Conservation (phyloP, 2,888 invertebrate species). For the Acrocyrtus sp. region DNA sequence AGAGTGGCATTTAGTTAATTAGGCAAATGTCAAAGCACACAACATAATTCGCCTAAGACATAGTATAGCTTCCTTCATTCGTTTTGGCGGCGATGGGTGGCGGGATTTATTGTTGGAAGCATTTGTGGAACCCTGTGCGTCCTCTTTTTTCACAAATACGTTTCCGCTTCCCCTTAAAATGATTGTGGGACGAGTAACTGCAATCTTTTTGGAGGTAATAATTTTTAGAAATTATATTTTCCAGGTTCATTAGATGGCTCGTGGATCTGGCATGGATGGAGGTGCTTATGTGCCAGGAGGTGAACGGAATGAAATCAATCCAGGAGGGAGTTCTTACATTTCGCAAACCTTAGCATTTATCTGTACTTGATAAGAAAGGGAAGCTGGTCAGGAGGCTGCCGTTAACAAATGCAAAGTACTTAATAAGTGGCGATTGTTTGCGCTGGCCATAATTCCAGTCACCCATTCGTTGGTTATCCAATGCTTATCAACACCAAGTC, state of each 20-base stretch:
- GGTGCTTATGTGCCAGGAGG: slow-evolving; percentile 57
- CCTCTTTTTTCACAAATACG: slow-evolving; percentile 58
- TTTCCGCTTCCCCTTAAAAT: slow-evolving; percentile 29
- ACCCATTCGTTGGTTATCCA: too few relatives aligned
- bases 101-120: slow-evolving; percentile 61
- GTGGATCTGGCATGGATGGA: slow-evolving; percentile 62
- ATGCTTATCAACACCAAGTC: too few relatives aligned
- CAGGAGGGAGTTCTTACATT: slow-evolving; percentile 55
- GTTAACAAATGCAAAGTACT: too few relatives aligned
- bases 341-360: too few relatives aligned
- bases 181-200: slow-evolving; percentile 2
- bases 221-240: too few relatives aligned
- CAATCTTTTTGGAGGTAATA: neutral
- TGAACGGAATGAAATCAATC: slow-evolving; percentile 53
- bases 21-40: too few relatives aligned
- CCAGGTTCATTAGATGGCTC: slow-evolving; percentile 53
- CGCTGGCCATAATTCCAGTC: too few relatives aligned
- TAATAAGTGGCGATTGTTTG: too few relatives aligned
- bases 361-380: too few relatives aligned
- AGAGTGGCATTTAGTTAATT: too few relatives aligned
- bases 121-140: slow-evolving; percentile 60
- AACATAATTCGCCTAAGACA: slow-evolving; percentile 58
- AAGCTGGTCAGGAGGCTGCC: too few relatives aligned
- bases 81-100: slow-evolving; percentile 64
- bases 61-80: slow-evolving; percentile 59